These are phyloP conservation scores for Microctonus hyperodae DNA, from an alignment of 2,888 invertebrate species.

Conservation along the genomic window DNA sequence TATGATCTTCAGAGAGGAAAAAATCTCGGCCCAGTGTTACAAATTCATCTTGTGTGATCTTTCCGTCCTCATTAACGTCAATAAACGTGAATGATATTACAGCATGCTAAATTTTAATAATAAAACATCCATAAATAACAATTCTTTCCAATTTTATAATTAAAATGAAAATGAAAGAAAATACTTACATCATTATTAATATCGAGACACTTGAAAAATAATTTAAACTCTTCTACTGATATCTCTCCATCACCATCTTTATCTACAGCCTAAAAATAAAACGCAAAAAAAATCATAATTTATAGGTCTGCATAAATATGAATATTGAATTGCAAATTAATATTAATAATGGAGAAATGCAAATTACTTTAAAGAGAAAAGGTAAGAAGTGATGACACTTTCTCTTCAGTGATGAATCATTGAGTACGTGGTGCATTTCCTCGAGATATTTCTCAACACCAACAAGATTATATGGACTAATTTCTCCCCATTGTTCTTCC, in stretches of 20 bases:
- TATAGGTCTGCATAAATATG: background rate
- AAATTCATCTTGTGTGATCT: constrained; percentile 79
- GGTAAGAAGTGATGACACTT: constrained; percentile 81
- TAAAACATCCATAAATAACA: constrained; percentile 11
- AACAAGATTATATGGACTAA: constrained; percentile 81
- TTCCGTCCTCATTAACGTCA: constrained; percentile 81
- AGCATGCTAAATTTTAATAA: constrained; percentile 67
- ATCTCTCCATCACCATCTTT: constrained; percentile 81
- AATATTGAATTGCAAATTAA: no score
- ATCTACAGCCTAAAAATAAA: constrained; percentile 75
- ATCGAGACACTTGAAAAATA: constrained; percentile 83
- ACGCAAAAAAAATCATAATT: constrained; percentile 18
- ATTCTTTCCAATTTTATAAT: background rate
- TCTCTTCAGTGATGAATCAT: constrained; percentile 76
- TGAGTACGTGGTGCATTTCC: constrained; percentile 83
- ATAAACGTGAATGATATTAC: constrained; percentile 80
- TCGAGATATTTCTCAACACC: constrained; percentile 83
- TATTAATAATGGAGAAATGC: no score
- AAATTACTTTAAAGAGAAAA: constrained; percentile 83
- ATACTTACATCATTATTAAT: constrained; percentile 70
- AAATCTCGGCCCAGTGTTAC: constrained; percentile 82
- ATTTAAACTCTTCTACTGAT: constrained; percentile 80
- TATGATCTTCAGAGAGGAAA: constrained; percentile 79
- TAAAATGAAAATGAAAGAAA: background rate
- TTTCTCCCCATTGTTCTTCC: constrained; percentile 85